These are phyloP conservation scores for Grallaria varia DNA, from an alignment of 2,113 vertebrate genomes.

Conservation along the genomic window DNA sequence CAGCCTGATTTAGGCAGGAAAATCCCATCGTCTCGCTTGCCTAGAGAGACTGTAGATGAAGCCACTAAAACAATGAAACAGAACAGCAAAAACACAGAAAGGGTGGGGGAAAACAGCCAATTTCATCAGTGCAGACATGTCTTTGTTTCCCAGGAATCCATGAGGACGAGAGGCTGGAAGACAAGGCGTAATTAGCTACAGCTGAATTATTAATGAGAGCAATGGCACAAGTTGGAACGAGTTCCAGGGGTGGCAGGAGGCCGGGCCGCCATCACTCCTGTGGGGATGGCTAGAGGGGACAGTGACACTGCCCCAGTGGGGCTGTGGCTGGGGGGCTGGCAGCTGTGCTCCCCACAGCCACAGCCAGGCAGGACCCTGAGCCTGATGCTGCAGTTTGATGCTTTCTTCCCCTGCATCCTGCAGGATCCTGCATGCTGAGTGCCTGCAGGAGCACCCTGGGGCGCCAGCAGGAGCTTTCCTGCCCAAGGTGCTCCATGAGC, in stretches of 20 bases:
- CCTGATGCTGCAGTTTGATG: accelerated
- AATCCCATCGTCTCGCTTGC: neutral
- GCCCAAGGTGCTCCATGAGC: accelerated
- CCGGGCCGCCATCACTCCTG: accelerated
- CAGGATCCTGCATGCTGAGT: too few species aligned
- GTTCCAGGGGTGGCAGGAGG: neutral
- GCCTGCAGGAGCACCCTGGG: accelerated
- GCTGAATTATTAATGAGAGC: slow-evolving; percentile 55
- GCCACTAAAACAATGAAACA: neutral
- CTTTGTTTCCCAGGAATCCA: slow-evolving; percentile 15
- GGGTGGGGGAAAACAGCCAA: accelerated
- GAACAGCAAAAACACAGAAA: neutral
- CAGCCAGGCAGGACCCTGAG: neutral
- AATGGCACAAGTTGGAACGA: neutral
- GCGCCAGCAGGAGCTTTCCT: neutral
- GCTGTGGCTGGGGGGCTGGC: neutral
- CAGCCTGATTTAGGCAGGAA: neutral
- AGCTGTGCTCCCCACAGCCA: neutral
- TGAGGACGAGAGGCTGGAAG: neutral
- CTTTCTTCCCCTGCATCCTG: accelerated
- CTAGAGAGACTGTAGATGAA: neutral
- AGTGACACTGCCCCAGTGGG: accelerated
- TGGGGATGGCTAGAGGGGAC: neutral
- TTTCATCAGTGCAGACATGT: neutral
- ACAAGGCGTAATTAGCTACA: neutral